Conservation (phyloP, 2,888 invertebrate species). For the Leptopilina syphax region DNA sequence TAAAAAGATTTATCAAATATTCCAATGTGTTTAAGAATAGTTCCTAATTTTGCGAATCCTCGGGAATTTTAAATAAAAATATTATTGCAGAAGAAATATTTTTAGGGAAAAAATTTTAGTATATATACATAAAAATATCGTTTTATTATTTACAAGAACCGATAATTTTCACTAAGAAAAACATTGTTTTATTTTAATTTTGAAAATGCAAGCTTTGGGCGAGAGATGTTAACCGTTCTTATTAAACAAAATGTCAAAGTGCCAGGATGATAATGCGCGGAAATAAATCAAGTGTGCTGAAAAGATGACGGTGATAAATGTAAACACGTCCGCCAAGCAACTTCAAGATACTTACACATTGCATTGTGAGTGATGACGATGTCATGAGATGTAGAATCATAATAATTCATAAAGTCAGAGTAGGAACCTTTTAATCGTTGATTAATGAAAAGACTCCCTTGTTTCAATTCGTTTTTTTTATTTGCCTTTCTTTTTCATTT, state of each 20-base stretch:
- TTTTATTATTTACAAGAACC: too few species aligned
- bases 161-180: too few species aligned
- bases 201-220: slow-evolving; percentile 41
- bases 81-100: neutral
- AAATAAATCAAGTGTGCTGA: slow-evolving; percentile 76
- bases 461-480: slow-evolving; percentile 32
- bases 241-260: slow-evolving; percentile 76
- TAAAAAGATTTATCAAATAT: neutral
- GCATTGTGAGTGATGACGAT: slow-evolving; percentile 75
- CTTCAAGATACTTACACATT: slow-evolving; percentile 62
- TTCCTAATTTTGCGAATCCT: too few species aligned
- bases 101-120: neutral
- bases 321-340: slow-evolving; percentile 70
- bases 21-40: too few species aligned
- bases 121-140: too few species aligned
- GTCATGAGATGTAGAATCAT: slow-evolving; percentile 76
- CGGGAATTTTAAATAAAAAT: too few species aligned
- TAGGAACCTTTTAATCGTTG: slow-evolving; percentile 72
- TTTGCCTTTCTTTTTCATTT: slow-evolving; percentile 44
- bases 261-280: slow-evolving; percentile 74
- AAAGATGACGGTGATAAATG: slow-evolving; percentile 77
- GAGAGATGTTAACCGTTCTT: slow-evolving; percentile 63
- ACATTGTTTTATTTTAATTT: neutral
- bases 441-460: slow-evolving; percentile 74
- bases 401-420: slow-evolving; percentile 75